Evolutionary conservation across 2,888 invertebrate species (phyloP).

Genomic region (Bursaphelenchus okinawaensis): DNA sequence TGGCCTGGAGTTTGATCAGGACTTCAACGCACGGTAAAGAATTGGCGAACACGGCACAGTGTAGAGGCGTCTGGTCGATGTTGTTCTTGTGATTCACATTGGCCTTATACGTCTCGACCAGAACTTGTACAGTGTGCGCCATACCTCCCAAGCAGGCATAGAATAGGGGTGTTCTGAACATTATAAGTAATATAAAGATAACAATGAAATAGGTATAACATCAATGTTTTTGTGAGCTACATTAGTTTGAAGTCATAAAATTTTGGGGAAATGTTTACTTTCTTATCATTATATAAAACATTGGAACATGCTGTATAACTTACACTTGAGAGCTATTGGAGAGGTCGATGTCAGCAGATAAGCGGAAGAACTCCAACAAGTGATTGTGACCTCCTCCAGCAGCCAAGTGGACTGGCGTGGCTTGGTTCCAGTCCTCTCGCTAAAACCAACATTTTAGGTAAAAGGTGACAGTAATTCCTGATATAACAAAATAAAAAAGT

Average conservation of each 20-base stretch:
- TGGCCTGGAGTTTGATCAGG: conserved; percentile 28
- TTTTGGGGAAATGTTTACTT: too few relatives aligned
- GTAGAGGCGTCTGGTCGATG: conserved; percentile 43
- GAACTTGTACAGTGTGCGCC: conserved; percentile 43
- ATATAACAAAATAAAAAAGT: too few relatives aligned
- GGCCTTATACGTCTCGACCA: conserved; percentile 30
- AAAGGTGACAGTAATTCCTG: too few relatives aligned
- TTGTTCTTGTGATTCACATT: conserved; percentile 28
- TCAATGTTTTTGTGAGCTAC: too few relatives aligned
- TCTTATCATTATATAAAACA: too few relatives aligned
- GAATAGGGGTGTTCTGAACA: conserved; percentile 46
- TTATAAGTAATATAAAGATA: neutral
- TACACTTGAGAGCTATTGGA: conserved; percentile 8
- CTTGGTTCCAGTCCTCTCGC: conserved; percentile 33
- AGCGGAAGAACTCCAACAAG: conserved; percentile 26
- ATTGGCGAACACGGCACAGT: conserved; percentile 51
- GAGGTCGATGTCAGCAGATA: conserved; percentile 23
- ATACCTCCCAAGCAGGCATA: conserved; percentile 54
- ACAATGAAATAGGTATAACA: too few relatives aligned
- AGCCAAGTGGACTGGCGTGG: conserved; percentile 50
- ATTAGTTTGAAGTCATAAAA: too few relatives aligned
- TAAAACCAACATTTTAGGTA: conserved; percentile 16
- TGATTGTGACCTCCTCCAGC: conserved; percentile 18
- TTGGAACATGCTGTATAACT: neutral
- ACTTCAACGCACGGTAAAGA: conserved; percentile 36